Percentiles rank a stretch among this genome's conserved stretches.
Conservation (phyloP, 2,888 invertebrate species). For the Epicampocera succincta region DNA sequence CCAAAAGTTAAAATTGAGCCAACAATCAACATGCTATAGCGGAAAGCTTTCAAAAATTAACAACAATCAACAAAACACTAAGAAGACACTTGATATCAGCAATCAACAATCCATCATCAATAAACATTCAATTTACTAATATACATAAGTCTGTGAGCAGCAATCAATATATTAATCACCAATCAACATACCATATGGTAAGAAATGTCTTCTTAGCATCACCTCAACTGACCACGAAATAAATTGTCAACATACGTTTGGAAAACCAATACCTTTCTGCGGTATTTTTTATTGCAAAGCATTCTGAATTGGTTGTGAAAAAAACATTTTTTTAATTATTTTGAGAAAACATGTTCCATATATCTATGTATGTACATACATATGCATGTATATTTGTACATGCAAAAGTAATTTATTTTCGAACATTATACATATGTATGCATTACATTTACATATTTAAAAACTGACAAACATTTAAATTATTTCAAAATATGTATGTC, state of each 20-base stretch:
- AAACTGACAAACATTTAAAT: constrained; percentile 49
- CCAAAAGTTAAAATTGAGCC: background rate
- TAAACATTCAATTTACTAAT: constrained; percentile 7
- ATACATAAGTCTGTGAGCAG: background rate
- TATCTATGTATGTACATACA: no score
- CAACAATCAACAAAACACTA: background rate
- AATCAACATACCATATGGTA: constrained; percentile 14
- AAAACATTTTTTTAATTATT: background rate
- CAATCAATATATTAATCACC: constrained; percentile 9
- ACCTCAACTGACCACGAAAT: no score
- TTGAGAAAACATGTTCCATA: background rate
- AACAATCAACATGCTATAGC: constrained; percentile 26
- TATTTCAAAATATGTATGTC: background rate
- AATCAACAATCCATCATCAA: constrained; percentile 4
- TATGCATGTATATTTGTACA: background rate
- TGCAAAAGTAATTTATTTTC: no score
- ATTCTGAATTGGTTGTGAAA: no score
- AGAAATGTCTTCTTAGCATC: no score
- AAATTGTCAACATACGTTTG: background rate
- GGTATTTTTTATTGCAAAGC: background rate
- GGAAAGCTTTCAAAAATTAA: background rate
- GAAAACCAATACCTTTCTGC: background rate
- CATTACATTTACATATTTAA: constrained; percentile 45
- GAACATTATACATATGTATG: background rate
- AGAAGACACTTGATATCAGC: background rate